Evolutionary conservation across 2,113 vertebrate genomes (phyloP).

Genomic region (Etheostoma spectabile): DNA sequence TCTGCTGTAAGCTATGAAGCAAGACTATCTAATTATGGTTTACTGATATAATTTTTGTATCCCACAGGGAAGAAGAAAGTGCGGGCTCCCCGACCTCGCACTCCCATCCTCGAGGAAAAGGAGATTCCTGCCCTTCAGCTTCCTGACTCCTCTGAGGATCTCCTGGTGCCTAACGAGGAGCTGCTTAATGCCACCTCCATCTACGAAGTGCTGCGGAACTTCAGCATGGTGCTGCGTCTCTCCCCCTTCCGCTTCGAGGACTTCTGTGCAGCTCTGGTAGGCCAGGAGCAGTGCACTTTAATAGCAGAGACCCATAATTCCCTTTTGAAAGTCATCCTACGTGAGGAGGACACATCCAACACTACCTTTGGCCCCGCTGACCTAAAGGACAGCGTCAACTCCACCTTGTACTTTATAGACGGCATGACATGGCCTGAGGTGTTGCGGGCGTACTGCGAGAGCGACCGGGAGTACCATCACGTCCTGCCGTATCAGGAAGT

Average conservation of each 20-base stretch:
- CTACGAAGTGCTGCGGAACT: constrained; percentile 97
- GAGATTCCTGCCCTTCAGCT: constrained; percentile 93
- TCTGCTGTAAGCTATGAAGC: neutral
- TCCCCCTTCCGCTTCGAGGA: constrained; percentile 99
- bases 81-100: constrained; percentile 90
- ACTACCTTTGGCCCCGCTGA: constrained; percentile 98
- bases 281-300: constrained; percentile 97
- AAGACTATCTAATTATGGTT: accelerated
- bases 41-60: neutral
- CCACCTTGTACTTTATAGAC: constrained; percentile 97
- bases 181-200: constrained; percentile 94
- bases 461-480: constrained; percentile 94
- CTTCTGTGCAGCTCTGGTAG: constrained; percentile 95
- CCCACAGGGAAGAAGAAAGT: constrained; percentile 88
- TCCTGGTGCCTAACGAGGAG: constrained; percentile 93
- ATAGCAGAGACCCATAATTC: constrained; percentile 96
- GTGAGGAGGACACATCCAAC: constrained; percentile 98
- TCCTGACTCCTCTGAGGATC: constrained; percentile 94
- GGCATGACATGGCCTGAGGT: constrained; percentile 99
- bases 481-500: constrained; percentile 92
- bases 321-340: constrained; percentile 94
- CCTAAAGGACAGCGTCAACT: constrained; percentile 98
- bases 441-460: constrained; percentile 96
- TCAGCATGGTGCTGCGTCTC: constrained; percentile 94
- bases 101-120: constrained; percentile 95